Base-by-base conservation (phyloP, 2,888 invertebrate genomes). In the Meloe dianella region DNA sequence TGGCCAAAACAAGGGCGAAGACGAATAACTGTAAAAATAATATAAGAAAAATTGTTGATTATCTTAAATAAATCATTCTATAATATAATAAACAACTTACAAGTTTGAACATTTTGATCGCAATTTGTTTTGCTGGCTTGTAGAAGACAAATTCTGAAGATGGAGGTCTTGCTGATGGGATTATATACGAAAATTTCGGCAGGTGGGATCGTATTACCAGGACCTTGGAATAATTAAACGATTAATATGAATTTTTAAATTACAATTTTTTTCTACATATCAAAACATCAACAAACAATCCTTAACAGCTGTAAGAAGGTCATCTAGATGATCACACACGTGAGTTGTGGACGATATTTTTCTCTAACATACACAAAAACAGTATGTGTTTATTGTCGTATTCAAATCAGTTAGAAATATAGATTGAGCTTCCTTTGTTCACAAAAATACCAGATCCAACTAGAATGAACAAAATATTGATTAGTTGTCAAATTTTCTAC, bases 71-170 rank as follows among this genome's bases (percentile, higher is more conserved):
- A 20, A 41, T 29, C 5, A 30, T 27, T 27, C 1, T 12, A n/a
- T n/a, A n/a, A n/a, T n/a, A n/a, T n/a, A n/a, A n/a, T n/a, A n/a
- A n/a, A n/a, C n/a, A n/a, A 41, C 67, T 67, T 62, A 67, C 67
- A 32, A 57, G 4, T 64, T 67, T 67, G 59, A 62, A 67, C 67
- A 67, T 67, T 61, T 67, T 67, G 58, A 58, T 35, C 10, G 35
- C 30, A 29, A 24, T 29, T 17, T 32, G 32, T 35, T 30, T 2
- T 17, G 58, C n/a, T 12, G 2, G n/a, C 47, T 17, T 8, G 17
- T 47, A 47, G 20, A 20, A 47, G 20, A 24, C 51, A 51, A 24
- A 51, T 51, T 51, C 1, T 51, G 12, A 51, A 51, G 12, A 51
- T 22, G 1, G 1, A 17, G 0, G 1, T 7, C 5, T 10, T 4